Percentiles rank a stretch among this genome's conserved stretches.
These are phyloP conservation scores for Drosophila nikananu DNA, from an alignment of 1,140 invertebrate genomes.

Conservation along the genomic window DNA sequence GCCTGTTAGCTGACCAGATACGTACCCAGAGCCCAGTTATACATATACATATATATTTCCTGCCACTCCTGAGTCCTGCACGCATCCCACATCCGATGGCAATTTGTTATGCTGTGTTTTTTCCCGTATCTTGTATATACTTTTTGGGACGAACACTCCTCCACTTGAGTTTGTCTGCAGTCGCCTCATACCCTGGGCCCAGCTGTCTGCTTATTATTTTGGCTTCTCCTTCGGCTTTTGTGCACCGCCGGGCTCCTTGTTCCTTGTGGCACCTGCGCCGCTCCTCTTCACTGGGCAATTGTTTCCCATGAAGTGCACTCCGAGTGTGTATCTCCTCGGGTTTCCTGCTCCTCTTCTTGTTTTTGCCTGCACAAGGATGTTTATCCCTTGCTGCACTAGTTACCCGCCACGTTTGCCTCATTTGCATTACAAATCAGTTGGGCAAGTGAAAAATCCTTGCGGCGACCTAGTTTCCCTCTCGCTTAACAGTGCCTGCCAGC, in stretches of 20 bases:
- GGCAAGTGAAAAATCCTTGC: slow-evolving; percentile 71
- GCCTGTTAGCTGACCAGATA: slow-evolving; percentile 25
- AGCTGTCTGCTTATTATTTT: slow-evolving; percentile 62
- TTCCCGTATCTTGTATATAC: slow-evolving; percentile 2
- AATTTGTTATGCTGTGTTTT: slow-evolving; percentile 41
- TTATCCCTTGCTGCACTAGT: slow-evolving; percentile 67
- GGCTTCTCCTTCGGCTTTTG: slow-evolving; percentile 42
- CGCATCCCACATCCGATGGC: slow-evolving; percentile 61
- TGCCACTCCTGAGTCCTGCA: slow-evolving; percentile 44
- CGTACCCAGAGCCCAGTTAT: slow-evolving; percentile 7
- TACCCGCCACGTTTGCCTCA: slow-evolving; percentile 62
- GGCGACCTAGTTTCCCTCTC: slow-evolving; percentile 69
- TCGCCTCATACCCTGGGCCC: slow-evolving; percentile 24
- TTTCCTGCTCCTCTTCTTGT: slow-evolving; percentile 8
- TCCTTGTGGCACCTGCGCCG: slow-evolving; percentile 36
- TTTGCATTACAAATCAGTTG: slow-evolving; percentile 80
- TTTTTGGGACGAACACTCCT: slow-evolving; percentile 16
- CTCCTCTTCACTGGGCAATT: slow-evolving; percentile 28
- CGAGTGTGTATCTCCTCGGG: slow-evolving; percentile 1
- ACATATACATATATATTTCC: too few species aligned
- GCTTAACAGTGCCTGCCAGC: slow-evolving; percentile 46
- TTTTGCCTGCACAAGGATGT: slow-evolving; percentile 30
- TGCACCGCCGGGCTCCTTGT: slow-evolving; percentile 10
- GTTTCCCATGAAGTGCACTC: slow-evolving; percentile 55
- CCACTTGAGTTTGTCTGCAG: slow-evolving; percentile 51